phyloP scores from a whole-genome alignment of 1,140 invertebrate genomes.

The Wasmannia auropunctata region DNA sequence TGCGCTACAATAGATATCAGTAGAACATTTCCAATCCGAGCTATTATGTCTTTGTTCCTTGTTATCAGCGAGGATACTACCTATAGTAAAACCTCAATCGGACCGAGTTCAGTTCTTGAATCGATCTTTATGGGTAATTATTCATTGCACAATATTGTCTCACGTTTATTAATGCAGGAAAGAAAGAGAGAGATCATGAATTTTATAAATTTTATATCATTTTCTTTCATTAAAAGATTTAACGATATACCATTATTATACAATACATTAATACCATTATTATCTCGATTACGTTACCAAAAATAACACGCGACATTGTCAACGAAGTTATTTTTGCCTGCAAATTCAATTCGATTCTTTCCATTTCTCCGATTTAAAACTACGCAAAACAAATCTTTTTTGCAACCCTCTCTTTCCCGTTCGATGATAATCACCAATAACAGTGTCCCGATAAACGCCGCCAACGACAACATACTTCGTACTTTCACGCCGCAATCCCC shows the following conservation, averaged over 20 bases:
- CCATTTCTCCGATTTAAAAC: not conserved
- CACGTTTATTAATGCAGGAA: not conserved
- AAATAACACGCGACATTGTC: not conserved
- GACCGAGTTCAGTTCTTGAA: not conserved
- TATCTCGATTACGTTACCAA: not conserved
- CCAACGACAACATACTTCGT: slow-evolving; percentile 1
- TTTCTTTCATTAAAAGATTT: not conserved
- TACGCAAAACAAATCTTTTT: slow-evolving; percentile 35
- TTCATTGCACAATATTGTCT: slow-evolving; percentile 1
- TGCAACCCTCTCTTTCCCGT: not conserved
- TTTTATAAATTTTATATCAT: not conserved
- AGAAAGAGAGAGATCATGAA: not conserved
- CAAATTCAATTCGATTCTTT: slow-evolving; percentile 31
- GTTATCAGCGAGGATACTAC: slow-evolving; percentile 26
- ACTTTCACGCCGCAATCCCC: not conserved
- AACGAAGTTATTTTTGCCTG: slow-evolving; percentile 33
- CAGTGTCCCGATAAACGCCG: slow-evolving; percentile 1
- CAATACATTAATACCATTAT: slow-evolving; percentile 12
- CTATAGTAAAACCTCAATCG: not conserved
- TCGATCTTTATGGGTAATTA: not conserved
- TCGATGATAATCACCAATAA: slow-evolving; percentile 9
- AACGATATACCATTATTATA: no score
- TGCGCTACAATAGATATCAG: slow-evolving; percentile 46
- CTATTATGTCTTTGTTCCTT: slow-evolving; percentile 47
- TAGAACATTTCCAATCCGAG: slow-evolving; percentile 50